A percentile compares a stretch with the other conserved stretches of the same genome.
These are phyloP conservation scores for Acleris cristana DNA, from an alignment of 2,888 invertebrate species.

Conservation along the genomic window DNA sequence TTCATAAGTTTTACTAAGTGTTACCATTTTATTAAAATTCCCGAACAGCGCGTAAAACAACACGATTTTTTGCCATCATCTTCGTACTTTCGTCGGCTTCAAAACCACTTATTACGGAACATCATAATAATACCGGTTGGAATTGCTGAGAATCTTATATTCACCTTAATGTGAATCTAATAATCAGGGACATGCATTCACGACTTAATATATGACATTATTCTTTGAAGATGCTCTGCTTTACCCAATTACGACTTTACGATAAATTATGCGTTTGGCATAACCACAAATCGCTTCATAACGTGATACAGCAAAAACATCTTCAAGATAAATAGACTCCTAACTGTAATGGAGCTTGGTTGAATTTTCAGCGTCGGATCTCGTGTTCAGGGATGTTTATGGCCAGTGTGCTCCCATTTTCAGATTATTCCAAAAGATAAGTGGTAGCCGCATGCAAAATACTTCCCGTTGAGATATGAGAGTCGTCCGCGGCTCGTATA, in stretches of 20 bases:
- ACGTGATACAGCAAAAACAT: constrained; percentile 36
- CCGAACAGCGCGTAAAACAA: neutral
- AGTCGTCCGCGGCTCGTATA: constrained; percentile 64
- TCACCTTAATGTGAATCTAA: constrained; percentile 39
- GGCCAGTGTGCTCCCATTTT: constrained; percentile 64
- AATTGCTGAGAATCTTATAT: constrained; percentile 40
- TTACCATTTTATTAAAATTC: neutral
- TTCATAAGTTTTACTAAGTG: neutral
- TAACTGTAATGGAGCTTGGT: constrained; percentile 8
- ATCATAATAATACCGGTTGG: constrained; percentile 7
- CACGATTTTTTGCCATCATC: neutral
- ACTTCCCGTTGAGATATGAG: constrained; percentile 81
- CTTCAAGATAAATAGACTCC: constrained; percentile 39
- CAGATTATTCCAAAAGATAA: constrained; percentile 79
- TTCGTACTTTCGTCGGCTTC: neutral
- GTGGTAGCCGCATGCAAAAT: constrained; percentile 78
- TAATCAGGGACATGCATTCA: constrained; percentile 47
- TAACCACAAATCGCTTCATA: constrained; percentile 41
- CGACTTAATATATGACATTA: constrained; percentile 65
- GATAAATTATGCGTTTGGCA: constrained; percentile 73
- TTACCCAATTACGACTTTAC: constrained; percentile 71
- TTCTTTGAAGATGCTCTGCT: constrained; percentile 59
- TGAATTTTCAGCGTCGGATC: constrained; percentile 32
- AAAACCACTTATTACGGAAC: constrained; percentile 16
- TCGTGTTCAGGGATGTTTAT: constrained; percentile 44